Evolutionary conservation across 2,888 invertebrate species (phyloP).

Genomic region (Limulus polyphemus): DNA sequence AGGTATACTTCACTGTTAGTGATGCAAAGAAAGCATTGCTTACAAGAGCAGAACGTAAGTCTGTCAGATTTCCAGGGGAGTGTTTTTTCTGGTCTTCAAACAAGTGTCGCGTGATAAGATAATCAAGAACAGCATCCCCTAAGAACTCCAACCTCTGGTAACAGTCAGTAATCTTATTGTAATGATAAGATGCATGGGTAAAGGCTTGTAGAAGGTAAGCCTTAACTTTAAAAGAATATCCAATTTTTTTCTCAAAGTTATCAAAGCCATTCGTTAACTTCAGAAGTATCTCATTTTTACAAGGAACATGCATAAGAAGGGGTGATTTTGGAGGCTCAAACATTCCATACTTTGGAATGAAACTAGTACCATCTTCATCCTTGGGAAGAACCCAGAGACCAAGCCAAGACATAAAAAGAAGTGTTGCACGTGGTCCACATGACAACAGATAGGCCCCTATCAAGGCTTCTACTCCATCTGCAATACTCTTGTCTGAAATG

Average conservation of each 20-base stretch:
- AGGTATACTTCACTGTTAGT: slow-evolving; percentile 65
- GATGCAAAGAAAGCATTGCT: slow-evolving; percentile 93
- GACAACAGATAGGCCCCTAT: slow-evolving; percentile 60
- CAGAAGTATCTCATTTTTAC: slow-evolving; percentile 1
- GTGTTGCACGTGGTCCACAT: slow-evolving; percentile 40
- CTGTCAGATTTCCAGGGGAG: slow-evolving; percentile 77
- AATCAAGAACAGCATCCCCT: slow-evolving; percentile 84
- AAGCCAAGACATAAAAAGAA: slow-evolving; percentile 21
- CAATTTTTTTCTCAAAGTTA: slow-evolving; percentile 48
- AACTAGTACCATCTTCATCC: not conserved
- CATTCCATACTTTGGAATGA: not conserved
- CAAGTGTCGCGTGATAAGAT: slow-evolving; percentile 72
- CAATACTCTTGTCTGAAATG: slow-evolving; percentile 47
- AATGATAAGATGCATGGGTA: slow-evolving; percentile 77
- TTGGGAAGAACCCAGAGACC: slow-evolving; percentile 9
- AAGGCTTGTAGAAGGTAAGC: slow-evolving; percentile 75
- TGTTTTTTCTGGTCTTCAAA: slow-evolving; percentile 57
- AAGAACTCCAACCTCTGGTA: slow-evolving; percentile 59
- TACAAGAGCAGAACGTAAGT: slow-evolving; percentile 84
- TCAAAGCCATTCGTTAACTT: slow-evolving; percentile 19
- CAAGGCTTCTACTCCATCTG: slow-evolving; percentile 75
- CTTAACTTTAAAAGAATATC: slow-evolving; percentile 66
- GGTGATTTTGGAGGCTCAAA: not conserved
- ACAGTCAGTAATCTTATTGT: slow-evolving; percentile 60
- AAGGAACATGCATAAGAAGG: not conserved